Percentiles rank a stretch among this genome's conserved stretches.
Conservation (phyloP, 2,797 vertebrate genomes). For the Muscicapa striata region DNA sequence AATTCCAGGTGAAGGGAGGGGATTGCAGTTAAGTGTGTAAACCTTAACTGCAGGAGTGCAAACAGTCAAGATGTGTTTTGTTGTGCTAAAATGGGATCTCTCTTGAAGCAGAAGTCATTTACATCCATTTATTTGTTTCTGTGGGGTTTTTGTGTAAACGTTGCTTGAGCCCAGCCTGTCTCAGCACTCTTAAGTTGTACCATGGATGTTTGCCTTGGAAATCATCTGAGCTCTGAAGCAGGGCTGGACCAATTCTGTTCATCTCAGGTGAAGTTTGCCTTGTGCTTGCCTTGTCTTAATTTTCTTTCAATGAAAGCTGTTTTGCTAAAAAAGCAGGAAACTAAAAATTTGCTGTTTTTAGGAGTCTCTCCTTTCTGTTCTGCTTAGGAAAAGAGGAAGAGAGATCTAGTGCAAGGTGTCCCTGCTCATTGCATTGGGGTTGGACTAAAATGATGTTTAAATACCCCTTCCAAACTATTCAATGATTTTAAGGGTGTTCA, state of each 20-base stretch:
- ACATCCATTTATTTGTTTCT: neutral
- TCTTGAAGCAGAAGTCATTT: neutral
- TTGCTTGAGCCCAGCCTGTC: neutral
- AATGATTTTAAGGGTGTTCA: neutral
- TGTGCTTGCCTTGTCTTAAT: neutral
- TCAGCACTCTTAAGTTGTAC: neutral
- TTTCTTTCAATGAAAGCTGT: neutral
- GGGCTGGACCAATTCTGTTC: neutral
- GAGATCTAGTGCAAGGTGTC: neutral
- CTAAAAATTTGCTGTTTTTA: neutral
- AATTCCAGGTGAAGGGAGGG: neutral
- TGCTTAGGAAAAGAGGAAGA: neutral
- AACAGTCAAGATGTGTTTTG: rapidly evolving
- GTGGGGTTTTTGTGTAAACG: neutral
- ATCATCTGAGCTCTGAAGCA: neutral
- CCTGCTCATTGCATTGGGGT: neutral
- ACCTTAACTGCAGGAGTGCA: neutral
- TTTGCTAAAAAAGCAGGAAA: neutral
- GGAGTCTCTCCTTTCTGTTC: neutral
- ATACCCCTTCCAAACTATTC: neutral
- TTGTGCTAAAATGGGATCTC: neutral
- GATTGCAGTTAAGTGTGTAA: neutral
- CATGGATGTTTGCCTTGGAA: neutral
- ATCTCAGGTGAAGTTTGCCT: neutral
- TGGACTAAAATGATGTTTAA: neutral